These are phyloP conservation scores for Anoura caudifer DNA, from an alignment of 2,113 vertebrate species.

Conservation along the genomic window DNA sequence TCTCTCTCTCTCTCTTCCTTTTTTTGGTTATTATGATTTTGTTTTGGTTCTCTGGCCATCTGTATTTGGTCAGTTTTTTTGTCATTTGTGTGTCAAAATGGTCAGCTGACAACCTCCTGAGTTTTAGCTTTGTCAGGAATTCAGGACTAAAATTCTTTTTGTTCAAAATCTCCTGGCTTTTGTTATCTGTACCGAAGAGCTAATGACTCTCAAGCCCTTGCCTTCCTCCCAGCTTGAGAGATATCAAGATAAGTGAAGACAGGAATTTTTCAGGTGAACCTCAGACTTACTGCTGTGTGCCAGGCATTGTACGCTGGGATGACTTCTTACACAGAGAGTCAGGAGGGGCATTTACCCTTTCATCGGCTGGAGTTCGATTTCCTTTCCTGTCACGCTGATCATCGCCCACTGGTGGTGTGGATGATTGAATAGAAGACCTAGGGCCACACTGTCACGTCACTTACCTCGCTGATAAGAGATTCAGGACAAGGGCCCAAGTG, in stretches of 20 bases:
- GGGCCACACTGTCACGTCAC: background rate
- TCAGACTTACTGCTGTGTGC: background rate
- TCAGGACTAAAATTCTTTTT: background rate
- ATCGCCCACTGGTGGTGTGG: background rate
- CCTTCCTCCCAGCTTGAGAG: background rate
- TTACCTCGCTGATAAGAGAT: background rate
- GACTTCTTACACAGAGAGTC: background rate
- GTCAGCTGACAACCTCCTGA: background rate
- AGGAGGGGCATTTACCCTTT: background rate
- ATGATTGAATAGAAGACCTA: background rate
- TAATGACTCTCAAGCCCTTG: background rate
- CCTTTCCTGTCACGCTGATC: background rate
- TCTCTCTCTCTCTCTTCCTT: background rate
- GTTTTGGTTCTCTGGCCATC: background rate
- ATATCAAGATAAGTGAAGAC: background rate
- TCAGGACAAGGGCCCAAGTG: background rate
- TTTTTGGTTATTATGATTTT: background rate
- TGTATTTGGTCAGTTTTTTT: background rate
- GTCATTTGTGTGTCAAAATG: background rate
- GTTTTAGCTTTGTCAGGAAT: background rate
- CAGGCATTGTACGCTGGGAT: background rate
- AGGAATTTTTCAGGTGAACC: background rate
- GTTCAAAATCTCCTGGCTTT: background rate
- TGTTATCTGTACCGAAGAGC: background rate
- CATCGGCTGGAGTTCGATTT: background rate